Percentiles rank a stretch among this genome's conserved stretches.
phyloP scores from a whole-genome alignment of 2,888 invertebrate species.

The Caenorhabditis sp. region DNA sequence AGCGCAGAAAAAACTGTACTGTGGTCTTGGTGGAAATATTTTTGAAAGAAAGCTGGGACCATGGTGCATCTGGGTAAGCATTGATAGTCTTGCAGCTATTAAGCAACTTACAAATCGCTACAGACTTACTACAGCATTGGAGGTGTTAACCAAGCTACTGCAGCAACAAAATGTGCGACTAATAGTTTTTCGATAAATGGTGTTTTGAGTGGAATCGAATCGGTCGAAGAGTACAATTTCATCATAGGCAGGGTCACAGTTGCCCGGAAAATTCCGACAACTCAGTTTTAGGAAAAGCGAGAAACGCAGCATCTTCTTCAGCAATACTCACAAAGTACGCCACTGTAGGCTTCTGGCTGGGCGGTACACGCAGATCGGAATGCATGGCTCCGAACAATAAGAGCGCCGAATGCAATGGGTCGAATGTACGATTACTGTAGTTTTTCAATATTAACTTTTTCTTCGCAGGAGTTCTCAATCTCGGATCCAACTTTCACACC shows the following conservation, averaged over 20 bases:
- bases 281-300: too few species aligned
- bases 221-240: not conserved
- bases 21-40: not conserved
- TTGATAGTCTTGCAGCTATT: not conserved
- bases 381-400: not conserved
- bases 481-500: not conserved
- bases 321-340: not conserved
- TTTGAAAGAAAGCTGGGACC: not conserved
- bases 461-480: not conserved
- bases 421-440: not conserved
- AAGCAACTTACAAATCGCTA: not conserved
- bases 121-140: not conserved
- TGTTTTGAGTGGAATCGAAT: constrained; percentile 5
- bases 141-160: not conserved
- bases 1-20: not conserved
- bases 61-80: not conserved
- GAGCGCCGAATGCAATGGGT: not conserved
- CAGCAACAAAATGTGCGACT: not conserved
- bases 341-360: not conserved
- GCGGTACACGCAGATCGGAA: not conserved
- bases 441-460: too few species aligned
- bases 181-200: not conserved
- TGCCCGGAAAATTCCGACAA: too few species aligned
- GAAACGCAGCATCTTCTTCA: not conserved
- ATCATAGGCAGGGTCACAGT: not conserved